These are phyloP conservation scores for Euplexia lucipara DNA, from an alignment of 2,888 invertebrate species.

Conservation along the genomic window DNA sequence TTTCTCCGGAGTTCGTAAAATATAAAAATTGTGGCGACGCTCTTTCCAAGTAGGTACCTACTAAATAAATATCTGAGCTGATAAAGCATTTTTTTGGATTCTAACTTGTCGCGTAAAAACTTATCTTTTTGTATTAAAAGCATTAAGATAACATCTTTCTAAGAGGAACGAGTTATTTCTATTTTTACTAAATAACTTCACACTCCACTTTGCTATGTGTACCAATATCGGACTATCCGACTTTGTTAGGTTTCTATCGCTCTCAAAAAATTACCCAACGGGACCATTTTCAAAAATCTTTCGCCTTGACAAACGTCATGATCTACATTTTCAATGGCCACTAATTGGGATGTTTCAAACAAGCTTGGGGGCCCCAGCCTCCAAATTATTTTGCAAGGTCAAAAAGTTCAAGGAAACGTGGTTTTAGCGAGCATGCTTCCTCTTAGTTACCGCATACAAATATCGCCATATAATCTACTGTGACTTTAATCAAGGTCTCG, in stretches of 20 bases:
- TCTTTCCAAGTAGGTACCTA: slow-evolving; percentile 12
- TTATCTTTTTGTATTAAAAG: slow-evolving; percentile 51
- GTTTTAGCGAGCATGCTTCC: slow-evolving; percentile 55
- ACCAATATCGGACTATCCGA: slow-evolving; percentile 7
- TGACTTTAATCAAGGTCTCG: slow-evolving; percentile 51
- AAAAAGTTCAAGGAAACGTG: slow-evolving; percentile 62
- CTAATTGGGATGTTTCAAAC: slow-evolving; percentile 42
- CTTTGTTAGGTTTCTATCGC: neutral
- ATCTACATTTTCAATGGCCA: slow-evolving; percentile 34
- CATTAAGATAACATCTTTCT: slow-evolving; percentile 56
- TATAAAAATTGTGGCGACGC: slow-evolving; percentile 8
- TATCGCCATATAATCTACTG: slow-evolving; percentile 46
- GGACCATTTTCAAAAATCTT: neutral
- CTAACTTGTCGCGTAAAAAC: slow-evolving; percentile 53
- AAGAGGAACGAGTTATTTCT: slow-evolving; percentile 41
- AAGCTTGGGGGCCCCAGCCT: slow-evolving; percentile 33
- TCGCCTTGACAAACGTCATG: slow-evolving; percentile 21
- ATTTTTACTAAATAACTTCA: slow-evolving; percentile 14
- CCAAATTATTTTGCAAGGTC: slow-evolving; percentile 54
- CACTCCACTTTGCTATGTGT: slow-evolving; percentile 6
- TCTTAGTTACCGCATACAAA: slow-evolving; percentile 53
- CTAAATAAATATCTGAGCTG: slow-evolving; percentile 51
- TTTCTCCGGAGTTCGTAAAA: neutral
- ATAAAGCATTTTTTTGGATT: slow-evolving; percentile 48
- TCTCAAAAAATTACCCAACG: neutral